These are phyloP conservation scores for Eristalis arbustorum DNA, from an alignment of 2,888 invertebrate species.

Conservation along the genomic window DNA sequence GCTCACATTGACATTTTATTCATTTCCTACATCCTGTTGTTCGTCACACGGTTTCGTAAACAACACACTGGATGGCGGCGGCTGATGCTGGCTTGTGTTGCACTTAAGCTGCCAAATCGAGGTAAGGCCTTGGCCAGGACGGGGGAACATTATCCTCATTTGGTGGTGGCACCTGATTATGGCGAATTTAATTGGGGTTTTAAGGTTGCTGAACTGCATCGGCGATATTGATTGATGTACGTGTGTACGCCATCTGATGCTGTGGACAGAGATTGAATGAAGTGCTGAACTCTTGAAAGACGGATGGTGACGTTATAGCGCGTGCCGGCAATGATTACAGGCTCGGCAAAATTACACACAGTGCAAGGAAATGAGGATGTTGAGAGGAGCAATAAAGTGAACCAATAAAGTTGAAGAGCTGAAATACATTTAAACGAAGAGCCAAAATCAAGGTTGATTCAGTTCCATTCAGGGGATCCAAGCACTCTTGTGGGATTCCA, in stretches of 20 bases:
- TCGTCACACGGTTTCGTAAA: conserved; percentile 17
- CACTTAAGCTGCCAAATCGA: conserved; percentile 2
- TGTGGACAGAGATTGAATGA: not conserved
- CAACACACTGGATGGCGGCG: not conserved
- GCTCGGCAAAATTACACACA: not conserved
- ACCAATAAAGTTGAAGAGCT: too few relatives aligned
- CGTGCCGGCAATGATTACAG: not conserved
- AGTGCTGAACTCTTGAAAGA: not conserved
- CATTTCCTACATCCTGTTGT: conserved; percentile 59
- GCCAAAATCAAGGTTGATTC: too few relatives aligned
- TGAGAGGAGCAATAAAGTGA: too few relatives aligned
- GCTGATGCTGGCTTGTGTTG: not conserved
- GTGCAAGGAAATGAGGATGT: too few relatives aligned
- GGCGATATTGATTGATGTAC: conserved; percentile 4
- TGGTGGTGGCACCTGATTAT: conserved; percentile 25
- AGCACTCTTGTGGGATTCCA: too few relatives aligned
- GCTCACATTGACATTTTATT: conserved; percentile 64
- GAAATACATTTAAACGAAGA: too few relatives aligned
- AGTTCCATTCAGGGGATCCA: not conserved
- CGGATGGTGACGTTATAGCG: too few relatives aligned
- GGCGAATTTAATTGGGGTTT: conserved; percentile 45
- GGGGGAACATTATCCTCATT: not conserved
- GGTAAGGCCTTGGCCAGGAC: not conserved
- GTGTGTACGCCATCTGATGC: too few relatives aligned
- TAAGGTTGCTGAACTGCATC: conserved; percentile 10